Evolutionary conservation across 2,888 invertebrate species (phyloP).

Genomic region (Limenitis camilla): DNA sequence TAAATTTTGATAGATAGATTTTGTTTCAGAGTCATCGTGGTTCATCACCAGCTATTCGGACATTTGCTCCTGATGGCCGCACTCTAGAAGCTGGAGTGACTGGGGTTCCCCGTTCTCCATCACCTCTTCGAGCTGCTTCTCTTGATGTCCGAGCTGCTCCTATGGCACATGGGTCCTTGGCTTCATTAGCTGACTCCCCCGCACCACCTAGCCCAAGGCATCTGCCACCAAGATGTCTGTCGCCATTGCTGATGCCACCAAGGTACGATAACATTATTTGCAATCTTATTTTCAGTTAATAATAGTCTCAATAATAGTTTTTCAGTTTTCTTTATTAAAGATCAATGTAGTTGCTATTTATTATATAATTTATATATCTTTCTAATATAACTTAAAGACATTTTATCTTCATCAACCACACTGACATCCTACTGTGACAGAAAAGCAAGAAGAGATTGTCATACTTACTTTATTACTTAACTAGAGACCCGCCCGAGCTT

Average conservation of each 20-base stretch:
- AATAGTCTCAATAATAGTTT: neutral
- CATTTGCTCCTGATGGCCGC: conserved; percentile 87
- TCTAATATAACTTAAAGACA: too few species aligned
- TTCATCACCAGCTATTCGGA: conserved; percentile 88
- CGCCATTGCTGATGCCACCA: conserved; percentile 85
- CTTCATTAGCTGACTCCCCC: conserved; percentile 76
- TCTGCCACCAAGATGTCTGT: conserved; percentile 77
- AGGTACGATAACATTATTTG: conserved; percentile 43
- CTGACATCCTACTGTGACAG: too few species aligned
- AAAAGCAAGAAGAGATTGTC: too few species aligned
- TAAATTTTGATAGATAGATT: neutral
- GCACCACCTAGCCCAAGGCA: conserved; percentile 61
- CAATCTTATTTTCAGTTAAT: neutral
- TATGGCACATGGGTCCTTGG: conserved; percentile 81
- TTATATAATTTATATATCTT: too few species aligned
- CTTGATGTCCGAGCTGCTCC: conserved; percentile 83
- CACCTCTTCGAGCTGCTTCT: conserved; percentile 85
- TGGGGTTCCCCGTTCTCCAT: conserved; percentile 81
- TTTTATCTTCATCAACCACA: too few species aligned
- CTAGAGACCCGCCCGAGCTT: too few species aligned
- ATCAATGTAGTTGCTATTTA: too few species aligned
- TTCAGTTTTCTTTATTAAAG: too few species aligned
- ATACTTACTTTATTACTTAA: too few species aligned
- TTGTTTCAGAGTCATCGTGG: conserved; percentile 80
- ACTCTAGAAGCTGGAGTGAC: conserved; percentile 71